A percentile compares a stretch with the other conserved stretches of the same genome.
Conservation (phyloP, 2,888 invertebrate species). For the Drosophila meridionalis region DNA sequence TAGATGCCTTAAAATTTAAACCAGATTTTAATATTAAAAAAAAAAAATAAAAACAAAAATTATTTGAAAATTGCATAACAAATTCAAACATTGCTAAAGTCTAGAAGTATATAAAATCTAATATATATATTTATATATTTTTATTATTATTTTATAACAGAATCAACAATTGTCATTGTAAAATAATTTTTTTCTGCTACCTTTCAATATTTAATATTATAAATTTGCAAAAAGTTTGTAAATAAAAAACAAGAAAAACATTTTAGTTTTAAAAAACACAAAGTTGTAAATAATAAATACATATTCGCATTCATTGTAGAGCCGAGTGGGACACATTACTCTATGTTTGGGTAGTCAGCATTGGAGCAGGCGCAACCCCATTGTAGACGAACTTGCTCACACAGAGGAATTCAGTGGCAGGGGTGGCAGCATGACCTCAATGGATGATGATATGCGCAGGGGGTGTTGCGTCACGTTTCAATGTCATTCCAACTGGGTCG, state of each 20-base stretch:
- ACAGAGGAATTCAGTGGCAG: slow-evolving; percentile 10
- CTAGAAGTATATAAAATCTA: not conserved
- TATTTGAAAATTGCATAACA: not conserved
- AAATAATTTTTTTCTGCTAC: not conserved
- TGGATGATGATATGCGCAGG: slow-evolving; percentile 22
- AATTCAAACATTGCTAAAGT: not conserved
- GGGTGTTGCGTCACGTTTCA: slow-evolving; percentile 69
- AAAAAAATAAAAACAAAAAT: not conserved
- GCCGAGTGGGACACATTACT: slow-evolving; percentile 7
- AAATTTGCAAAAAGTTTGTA: not conserved
- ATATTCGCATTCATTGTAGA: not conserved
- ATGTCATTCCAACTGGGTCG: slow-evolving; percentile 57
- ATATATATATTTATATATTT: not conserved
- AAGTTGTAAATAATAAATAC: not conserved
- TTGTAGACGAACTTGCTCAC: slow-evolving; percentile 15
- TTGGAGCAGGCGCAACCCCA: slow-evolving; percentile 22
- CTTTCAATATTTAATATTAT: not conserved
- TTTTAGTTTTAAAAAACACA: not conserved
- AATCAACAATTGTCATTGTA: not conserved
- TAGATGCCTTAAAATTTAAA: not conserved
- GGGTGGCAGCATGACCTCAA: slow-evolving; percentile 64
- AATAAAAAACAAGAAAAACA: not conserved
- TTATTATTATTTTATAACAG: not conserved
- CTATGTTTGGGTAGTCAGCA: slow-evolving; percentile 6
- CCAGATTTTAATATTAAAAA: no score